Conservation (phyloP, 2,113 vertebrate genomes). For the Saguinus imperator region DNA sequence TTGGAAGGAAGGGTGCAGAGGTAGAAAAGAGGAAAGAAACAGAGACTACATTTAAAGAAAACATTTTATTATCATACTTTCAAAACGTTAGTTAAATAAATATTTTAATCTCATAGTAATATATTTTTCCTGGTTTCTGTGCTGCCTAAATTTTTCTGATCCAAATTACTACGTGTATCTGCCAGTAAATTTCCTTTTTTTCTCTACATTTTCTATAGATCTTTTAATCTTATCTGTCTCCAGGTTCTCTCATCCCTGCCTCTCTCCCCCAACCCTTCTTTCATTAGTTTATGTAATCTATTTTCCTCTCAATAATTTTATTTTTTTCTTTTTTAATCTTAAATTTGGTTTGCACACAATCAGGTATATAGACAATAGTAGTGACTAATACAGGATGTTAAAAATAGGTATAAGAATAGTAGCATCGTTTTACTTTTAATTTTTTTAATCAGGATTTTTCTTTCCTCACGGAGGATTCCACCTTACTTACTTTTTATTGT, state of each 20-base stretch:
- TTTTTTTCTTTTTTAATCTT: not conserved
- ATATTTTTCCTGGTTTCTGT: constrained; percentile 13
- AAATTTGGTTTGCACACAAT: not conserved
- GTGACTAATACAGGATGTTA: not conserved
- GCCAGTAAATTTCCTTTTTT: constrained; percentile 10
- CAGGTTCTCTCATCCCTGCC: not conserved
- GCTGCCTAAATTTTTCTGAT: constrained; percentile 21
- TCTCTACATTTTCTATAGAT: not conserved
- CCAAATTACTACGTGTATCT: constrained; percentile 37
- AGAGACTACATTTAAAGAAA: constrained; percentile 35
- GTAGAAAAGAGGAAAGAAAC: not conserved
- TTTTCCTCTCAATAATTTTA: not conserved
- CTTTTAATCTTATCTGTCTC: constrained; percentile 1
- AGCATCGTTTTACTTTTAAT: not conserved
- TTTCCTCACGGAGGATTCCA: not conserved
- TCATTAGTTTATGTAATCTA: not conserved
- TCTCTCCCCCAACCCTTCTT: not conserved
- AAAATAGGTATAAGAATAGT: not conserved
- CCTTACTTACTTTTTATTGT: constrained; percentile 34
- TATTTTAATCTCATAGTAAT: constrained; percentile 30
- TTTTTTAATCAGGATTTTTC: not conserved
- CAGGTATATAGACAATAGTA: not conserved
- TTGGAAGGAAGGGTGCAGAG: not conserved
- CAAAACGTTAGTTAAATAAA: constrained; percentile 39
- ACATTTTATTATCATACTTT: constrained; percentile 42